phyloP scores from a whole-genome alignment of 1,140 invertebrate species.

The Leptestheria dahalacensis region DNA sequence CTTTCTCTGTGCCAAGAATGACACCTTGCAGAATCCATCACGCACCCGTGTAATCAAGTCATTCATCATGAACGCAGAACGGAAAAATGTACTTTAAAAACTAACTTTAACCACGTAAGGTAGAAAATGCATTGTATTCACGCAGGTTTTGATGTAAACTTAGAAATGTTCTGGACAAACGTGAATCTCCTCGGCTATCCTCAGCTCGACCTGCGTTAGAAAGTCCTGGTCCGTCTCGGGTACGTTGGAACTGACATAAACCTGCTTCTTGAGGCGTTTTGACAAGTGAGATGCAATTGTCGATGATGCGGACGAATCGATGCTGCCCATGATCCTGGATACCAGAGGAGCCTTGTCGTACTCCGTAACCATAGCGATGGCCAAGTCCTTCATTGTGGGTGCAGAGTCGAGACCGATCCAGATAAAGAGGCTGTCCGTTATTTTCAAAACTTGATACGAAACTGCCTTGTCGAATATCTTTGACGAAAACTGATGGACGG shows the following conservation, averaged over 20 bases:
- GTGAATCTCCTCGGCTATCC: constrained; percentile 14
- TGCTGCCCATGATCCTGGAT: constrained; percentile 9
- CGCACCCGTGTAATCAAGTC: too few species aligned
- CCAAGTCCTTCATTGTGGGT: constrained; percentile 14
- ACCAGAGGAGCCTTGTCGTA: constrained; percentile 7
- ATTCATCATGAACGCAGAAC: too few species aligned
- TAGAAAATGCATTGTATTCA: not conserved
- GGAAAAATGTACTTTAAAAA: not conserved
- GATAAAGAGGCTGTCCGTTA: constrained; percentile 12
- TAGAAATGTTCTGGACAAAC: constrained; percentile 10
- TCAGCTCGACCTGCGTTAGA: constrained; percentile 13
- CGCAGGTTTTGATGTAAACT: not conserved
- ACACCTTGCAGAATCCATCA: too few species aligned
- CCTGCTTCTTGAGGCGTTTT: constrained; percentile 15
- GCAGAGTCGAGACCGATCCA: constrained; percentile 15
- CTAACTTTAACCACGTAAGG: not conserved
- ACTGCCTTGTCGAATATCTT: constrained; percentile 4
- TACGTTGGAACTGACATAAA: constrained; percentile 18
- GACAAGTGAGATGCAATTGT: constrained; percentile 10
- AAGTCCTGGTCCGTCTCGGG: constrained; percentile 8
- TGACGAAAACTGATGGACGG: constrained; percentile 5
- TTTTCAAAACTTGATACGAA: constrained; percentile 14
- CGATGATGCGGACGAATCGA: not conserved
- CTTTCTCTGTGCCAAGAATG: too few species aligned
- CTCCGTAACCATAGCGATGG: constrained; percentile 11